Conservation (phyloP, 2,888 invertebrate species). For the Temnothorax unifasciatus region DNA sequence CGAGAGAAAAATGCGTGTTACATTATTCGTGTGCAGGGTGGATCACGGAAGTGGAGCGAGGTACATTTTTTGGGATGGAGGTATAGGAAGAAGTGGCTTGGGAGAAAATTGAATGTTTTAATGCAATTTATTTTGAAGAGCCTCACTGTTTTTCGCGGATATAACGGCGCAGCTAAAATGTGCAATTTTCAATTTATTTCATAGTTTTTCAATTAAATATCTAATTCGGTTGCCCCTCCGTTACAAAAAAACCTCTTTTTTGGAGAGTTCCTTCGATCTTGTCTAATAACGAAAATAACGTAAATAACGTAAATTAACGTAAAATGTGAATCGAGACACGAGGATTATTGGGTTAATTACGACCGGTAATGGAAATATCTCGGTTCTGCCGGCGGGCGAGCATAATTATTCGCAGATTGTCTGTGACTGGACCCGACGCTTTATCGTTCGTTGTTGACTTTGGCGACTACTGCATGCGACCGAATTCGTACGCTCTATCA, state of each 20-base stretch:
- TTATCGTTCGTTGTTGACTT: slow-evolving; percentile 60
- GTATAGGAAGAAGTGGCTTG: background rate
- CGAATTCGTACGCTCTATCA: slow-evolving; percentile 53
- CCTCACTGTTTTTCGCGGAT: background rate
- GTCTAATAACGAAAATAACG: slow-evolving; percentile 9
- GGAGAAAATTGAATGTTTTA: slow-evolving; percentile 30
- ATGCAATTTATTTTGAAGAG: slow-evolving; percentile 14
- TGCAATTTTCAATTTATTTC: slow-evolving; percentile 2
- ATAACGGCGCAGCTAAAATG: background rate
- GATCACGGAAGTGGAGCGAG: background rate
- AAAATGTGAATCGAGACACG: slow-evolving; percentile 13
- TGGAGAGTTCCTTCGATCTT: background rate
- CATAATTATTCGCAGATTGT: slow-evolving; percentile 50
- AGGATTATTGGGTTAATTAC: slow-evolving; percentile 32
- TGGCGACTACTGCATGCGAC: slow-evolving; percentile 49
- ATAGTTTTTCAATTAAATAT: background rate
- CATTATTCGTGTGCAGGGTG: background rate
- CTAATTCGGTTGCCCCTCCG: background rate
- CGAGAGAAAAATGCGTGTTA: slow-evolving; percentile 15
- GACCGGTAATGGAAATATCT: slow-evolving; percentile 42
- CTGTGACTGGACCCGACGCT: slow-evolving; percentile 20
- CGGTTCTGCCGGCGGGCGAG: slow-evolving; percentile 27
- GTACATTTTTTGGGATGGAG: background rate
- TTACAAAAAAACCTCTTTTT: background rate
- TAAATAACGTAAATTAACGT: background rate